Evolutionary conservation across 1,140 invertebrate genomes (phyloP), one percentile per base, ranked within the genome.

Genomic region (Yoshiicerus persimilis): DNA sequence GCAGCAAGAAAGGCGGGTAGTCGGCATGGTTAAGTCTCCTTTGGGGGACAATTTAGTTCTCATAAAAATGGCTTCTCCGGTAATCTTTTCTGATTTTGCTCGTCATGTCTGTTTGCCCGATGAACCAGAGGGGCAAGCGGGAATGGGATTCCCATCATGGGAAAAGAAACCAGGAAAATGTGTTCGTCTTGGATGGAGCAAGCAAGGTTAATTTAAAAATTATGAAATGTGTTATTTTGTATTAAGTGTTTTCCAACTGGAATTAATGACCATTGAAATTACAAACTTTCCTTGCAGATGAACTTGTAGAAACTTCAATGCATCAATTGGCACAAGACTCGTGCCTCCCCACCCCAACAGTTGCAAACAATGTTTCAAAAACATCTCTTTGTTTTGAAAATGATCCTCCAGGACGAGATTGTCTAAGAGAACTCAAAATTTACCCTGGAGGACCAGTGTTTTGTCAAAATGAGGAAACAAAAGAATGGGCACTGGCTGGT

Each of bases 21-120:
- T 97, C 2, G 97, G 97, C 20, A 96, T 97, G 96, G 95, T 97
- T 4, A 97, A 97, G 90, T 97, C 96, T 0, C 96, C 97, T 0
- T 96, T 97, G 0, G 96, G 97, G 92, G 97, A 97, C 11, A 97
- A 96, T 62, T 93, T 97, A 1, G 96, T 96, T 1, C 92, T 98
- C 38, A 93, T 97, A 9, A 96, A 97, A 91, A 92, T 98, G 62
- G 96, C 96, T 88, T 94, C 95, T 87, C 94, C 96, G 0, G 93
- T 97, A 0, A 94, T 93, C 47, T 95, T 95, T 89, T 96, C 96
- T 0, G 96, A 97, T 92, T 97, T 97, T 91, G 95, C 97, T 2
- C 93, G 96, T 41, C 96, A 96, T 2, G 94, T 96, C 84, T 98
- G 97, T 91, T 92, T 98, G 10, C 96, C 96, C 0, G 93, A 91